phyloP scores from a whole-genome alignment of 2,888 invertebrate genomes.

The Papilio demoleus region DNA sequence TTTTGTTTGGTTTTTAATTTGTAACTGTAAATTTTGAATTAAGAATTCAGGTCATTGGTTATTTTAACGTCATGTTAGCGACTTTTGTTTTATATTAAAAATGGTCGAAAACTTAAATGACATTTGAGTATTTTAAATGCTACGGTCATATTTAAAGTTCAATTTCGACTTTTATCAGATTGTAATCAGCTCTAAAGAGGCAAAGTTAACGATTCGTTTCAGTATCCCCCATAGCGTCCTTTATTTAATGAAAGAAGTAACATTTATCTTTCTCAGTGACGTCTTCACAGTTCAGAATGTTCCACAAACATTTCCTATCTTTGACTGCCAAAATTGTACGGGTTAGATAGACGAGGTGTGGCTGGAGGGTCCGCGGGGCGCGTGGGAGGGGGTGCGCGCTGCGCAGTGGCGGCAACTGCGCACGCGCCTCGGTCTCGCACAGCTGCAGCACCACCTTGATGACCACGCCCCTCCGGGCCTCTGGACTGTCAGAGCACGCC shows the following conservation, averaged over 20 bases:
- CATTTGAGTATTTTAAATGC: no score
- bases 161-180: no score
- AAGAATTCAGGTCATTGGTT: slow-evolving; percentile 11
- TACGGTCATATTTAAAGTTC: no score
- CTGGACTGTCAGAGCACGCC: slow-evolving; percentile 67
- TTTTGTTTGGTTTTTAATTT: slow-evolving; percentile 25
- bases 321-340: not conserved
- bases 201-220: no score
- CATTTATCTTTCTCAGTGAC: no score
- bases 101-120: not conserved
- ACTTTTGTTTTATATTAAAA: not conserved
- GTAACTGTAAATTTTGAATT: slow-evolving; percentile 25
- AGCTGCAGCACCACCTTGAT: slow-evolving; percentile 75
- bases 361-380: slow-evolving; percentile 86
- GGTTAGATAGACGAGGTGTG: slow-evolving; percentile 85
- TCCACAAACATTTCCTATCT: not conserved
- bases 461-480: slow-evolving; percentile 69
- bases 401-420: slow-evolving; percentile 85
- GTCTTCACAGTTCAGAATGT: no score
- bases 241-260: no score
- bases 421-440: slow-evolving; percentile 85
- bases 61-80: not conserved
- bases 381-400: slow-evolving; percentile 81
- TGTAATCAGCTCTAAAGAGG: no score
- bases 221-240: no score